Conservation (phyloP, 92 coral and sea anemone genomes). For the Siderastrea siderea region DNA sequence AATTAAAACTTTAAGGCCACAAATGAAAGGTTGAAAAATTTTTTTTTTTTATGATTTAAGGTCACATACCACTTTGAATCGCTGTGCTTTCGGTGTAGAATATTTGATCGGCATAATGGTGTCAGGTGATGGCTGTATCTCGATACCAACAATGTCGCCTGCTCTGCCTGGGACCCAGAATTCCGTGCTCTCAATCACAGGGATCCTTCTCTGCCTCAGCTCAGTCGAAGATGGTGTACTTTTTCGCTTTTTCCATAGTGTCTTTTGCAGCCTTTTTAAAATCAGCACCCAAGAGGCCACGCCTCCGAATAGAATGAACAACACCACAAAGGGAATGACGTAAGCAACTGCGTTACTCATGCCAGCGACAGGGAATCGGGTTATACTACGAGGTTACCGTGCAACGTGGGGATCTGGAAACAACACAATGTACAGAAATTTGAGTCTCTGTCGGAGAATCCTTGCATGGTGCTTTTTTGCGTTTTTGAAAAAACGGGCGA, state of each 20-base stretch:
- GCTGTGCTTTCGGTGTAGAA: constrained; percentile 57
- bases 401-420: no score
- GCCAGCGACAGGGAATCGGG: neutral
- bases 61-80: constrained; percentile 17
- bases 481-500: no score
- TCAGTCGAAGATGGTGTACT: constrained; percentile 53
- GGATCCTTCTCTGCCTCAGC: constrained; percentile 54
- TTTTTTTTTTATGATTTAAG: neutral
- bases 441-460: no score
- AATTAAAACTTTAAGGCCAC: no score
- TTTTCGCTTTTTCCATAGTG: constrained; percentile 2
- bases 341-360: constrained; percentile 36
- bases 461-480: no score
- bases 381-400: no score
- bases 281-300: constrained; percentile 18
- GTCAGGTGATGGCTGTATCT: constrained; percentile 77
- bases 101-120: constrained; percentile 62
- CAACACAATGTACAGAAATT: no score
- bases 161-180: constrained; percentile 75
- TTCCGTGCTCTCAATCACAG: constrained; percentile 73
- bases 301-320: constrained; percentile 16
- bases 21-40: neutral
- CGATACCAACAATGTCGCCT: constrained; percentile 67
- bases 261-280: constrained; percentile 29
- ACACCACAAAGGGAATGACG: constrained; percentile 15